Base-by-base conservation (phyloP, 2,797 vertebrate genomes). In the Myoxocephalus aenaeus region DNA sequence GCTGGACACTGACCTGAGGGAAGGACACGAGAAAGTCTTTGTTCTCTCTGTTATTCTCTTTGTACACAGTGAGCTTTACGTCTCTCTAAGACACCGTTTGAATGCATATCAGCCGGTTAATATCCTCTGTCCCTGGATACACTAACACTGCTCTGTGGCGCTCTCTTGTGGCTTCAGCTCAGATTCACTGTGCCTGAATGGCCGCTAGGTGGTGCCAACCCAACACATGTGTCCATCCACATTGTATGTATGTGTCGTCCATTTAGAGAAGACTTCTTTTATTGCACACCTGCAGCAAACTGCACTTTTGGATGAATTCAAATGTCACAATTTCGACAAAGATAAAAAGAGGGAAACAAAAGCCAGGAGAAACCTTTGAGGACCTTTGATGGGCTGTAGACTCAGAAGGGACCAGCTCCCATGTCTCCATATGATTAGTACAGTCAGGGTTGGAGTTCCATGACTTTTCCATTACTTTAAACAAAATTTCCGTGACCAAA, bases 1-100 rank as follows among this genome's bases (percentile, higher is more conserved):
- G 96, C 94, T 15, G 95, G 93, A 92, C 98, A 99, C 92, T 99
- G 97, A 79, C 98, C 98, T 99, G 90, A 77, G 89, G 62, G 14
- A 25, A 1, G 40, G n/a, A 83, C 0, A 56, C 15, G 27, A 36
- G 22, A 51, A 38, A 25, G 59, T 46, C 0, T 25, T 70, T 7
- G 2, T 38, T 53, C 54, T 36, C 10, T 54, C 1, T 11, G 13
- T 69, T 29, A 5, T 50, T 18, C 13, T n/a, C 11, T 20, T 6
- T 20, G 22, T 48, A 1, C 56, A 46, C 34, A 17, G n/a, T 6
- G 10, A 32, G 5, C 17, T 34, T 58, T 22, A 73, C n/a, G 18
- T 42, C 14, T 20, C 46, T 46, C 3, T 56, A 14, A 40, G 11
- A 63, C 27, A 17, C 10, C 2, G 46, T 18, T 25, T 44, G 25